These are phyloP conservation scores for Drosophila birchii DNA, from an alignment of 2,888 invertebrate genomes.

Conservation along the genomic window DNA sequence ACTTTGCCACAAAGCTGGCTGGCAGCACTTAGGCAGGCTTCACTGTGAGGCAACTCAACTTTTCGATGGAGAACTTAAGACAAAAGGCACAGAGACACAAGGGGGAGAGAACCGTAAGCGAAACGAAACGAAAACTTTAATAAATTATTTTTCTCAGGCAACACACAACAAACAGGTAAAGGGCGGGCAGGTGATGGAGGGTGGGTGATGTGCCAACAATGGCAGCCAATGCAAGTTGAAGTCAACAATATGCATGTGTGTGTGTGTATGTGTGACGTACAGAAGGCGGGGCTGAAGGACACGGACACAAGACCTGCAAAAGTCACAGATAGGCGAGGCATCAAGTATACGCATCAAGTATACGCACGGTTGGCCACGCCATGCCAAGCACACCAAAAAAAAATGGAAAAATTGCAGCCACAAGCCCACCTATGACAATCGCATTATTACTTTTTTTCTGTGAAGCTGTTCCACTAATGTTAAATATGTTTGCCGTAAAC, in stretches of 20 bases:
- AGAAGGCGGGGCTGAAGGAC: neutral
- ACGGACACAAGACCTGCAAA: neutral
- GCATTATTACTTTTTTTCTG: slow-evolving; percentile 24
- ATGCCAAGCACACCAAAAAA: neutral
- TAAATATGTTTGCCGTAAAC: slow-evolving; percentile 40
- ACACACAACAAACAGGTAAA: slow-evolving; percentile 34
- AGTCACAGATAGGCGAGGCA: slow-evolving; percentile 34
- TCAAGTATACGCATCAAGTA: slow-evolving; percentile 52
- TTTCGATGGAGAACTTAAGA: slow-evolving; percentile 29
- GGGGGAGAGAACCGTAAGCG: neutral
- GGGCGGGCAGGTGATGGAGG: neutral
- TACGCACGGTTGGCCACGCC: slow-evolving; percentile 43
- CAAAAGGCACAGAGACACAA: slow-evolving; percentile 10
- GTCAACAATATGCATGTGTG: slow-evolving; percentile 18
- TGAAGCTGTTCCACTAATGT: neutral
- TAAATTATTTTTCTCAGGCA: slow-evolving; percentile 45
- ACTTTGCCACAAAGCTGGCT: slow-evolving; percentile 1
- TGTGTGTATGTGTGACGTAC: neutral
- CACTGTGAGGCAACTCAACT: slow-evolving; percentile 18
- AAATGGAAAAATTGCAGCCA: slow-evolving; percentile 9
- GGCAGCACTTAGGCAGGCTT: slow-evolving; percentile 8
- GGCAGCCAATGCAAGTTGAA: slow-evolving; percentile 20
- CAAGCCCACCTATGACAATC: slow-evolving; percentile 32
- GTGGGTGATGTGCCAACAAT: slow-evolving; percentile 26
- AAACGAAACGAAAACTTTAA: slow-evolving; percentile 41